Evolutionary conservation across 2,113 vertebrate genomes (phyloP).

Genomic region (Bos indicus): DNA sequence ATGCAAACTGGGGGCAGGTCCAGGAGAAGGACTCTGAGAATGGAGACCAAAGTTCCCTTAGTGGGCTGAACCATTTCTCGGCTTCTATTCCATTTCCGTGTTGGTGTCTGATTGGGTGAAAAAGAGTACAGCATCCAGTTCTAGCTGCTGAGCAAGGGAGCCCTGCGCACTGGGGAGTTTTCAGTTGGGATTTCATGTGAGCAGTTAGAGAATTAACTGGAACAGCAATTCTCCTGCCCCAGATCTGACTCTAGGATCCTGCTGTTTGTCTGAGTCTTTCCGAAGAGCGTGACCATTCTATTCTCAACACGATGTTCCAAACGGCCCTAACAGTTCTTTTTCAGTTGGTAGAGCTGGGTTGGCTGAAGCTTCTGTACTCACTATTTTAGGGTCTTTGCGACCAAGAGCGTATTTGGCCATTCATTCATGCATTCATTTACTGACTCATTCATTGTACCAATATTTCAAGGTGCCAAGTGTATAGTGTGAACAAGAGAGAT

Average conservation of each 20-base stretch:
- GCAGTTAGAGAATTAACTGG: conserved; percentile 41
- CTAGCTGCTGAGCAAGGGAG: not conserved
- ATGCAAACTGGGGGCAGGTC: conserved; percentile 33
- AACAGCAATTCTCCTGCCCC: conserved; percentile 25
- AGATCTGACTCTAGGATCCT: conserved; percentile 15
- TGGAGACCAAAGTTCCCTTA: conserved; percentile 28
- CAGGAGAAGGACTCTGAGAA: conserved; percentile 14
- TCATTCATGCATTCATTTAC: not conserved
- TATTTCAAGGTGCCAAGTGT: not conserved
- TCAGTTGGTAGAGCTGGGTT: not conserved
- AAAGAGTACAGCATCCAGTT: not conserved
- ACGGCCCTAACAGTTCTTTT: not conserved
- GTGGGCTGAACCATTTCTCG: conserved; percentile 39
- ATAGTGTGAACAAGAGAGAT: not conserved
- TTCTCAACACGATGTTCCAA: not conserved
- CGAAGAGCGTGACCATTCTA: not conserved
- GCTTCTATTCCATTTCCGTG: conserved; percentile 44
- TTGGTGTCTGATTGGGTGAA: conserved; percentile 48
- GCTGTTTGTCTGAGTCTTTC: not conserved
- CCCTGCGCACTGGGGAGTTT: conserved; percentile 33
- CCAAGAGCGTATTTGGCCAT: not conserved
- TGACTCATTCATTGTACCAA: not conserved
- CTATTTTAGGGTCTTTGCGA: not conserved
- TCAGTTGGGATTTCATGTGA: not conserved
- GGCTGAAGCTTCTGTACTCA: not conserved